Conservation (phyloP, 2,888 invertebrate species). For the Lasioglossum zephyrum region DNA sequence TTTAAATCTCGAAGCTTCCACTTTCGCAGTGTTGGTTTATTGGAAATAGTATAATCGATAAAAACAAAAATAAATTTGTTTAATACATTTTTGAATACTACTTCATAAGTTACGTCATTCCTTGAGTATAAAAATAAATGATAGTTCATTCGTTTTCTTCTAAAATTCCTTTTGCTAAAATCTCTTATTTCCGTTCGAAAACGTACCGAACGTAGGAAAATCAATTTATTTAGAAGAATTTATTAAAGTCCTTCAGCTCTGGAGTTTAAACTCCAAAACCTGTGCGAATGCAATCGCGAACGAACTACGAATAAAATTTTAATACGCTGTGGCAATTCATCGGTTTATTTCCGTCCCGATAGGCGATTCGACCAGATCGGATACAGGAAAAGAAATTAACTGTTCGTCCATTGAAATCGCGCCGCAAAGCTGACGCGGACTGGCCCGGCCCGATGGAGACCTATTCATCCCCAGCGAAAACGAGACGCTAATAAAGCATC, state of each 20-base stretch:
- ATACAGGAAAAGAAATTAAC: slow-evolving; percentile 42
- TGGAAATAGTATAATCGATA: no score
- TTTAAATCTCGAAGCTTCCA: no score
- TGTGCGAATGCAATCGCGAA: neutral
- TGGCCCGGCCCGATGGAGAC: neutral
- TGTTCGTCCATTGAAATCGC: slow-evolving; percentile 37
- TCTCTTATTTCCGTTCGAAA: neutral
- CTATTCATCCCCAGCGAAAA: slow-evolving; percentile 41
- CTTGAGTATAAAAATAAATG: no score
- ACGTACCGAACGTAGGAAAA: no score
- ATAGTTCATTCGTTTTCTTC: no score
- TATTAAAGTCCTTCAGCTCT: no score
- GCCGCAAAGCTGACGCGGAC: slow-evolving; percentile 35
- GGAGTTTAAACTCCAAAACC: no score
- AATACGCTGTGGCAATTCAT: neutral
- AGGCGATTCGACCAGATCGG: slow-evolving; percentile 27
- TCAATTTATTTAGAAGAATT: neutral
- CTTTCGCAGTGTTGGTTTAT: no score
- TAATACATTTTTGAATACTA: no score
- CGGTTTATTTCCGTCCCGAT: slow-evolving; percentile 1
- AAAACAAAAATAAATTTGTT: no score
- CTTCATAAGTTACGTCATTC: no score
- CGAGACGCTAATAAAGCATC: slow-evolving; percentile 55
- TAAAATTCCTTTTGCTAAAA: no score
- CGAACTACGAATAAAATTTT: neutral